Evolutionary conservation across 1,140 invertebrate genomes (phyloP).

Genomic region (Grapholita molesta): DNA sequence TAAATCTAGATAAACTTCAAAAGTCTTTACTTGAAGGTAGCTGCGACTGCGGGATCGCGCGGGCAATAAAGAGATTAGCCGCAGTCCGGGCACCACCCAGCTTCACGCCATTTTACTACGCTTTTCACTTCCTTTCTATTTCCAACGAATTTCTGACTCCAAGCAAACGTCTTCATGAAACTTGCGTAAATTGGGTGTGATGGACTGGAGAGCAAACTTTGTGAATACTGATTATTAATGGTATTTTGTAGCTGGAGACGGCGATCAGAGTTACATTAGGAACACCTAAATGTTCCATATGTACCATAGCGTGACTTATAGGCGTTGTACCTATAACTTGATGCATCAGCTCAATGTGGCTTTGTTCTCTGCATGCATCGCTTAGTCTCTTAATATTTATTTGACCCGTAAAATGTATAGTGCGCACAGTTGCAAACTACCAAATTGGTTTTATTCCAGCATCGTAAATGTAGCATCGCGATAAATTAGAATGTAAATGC

Average conservation of each 20-base stretch:
- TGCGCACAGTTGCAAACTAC: not conserved
- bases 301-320: no score
- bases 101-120: slow-evolving; percentile 17
- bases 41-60: not conserved
- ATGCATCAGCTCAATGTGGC: no score
- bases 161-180: not conserved
- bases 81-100: not conserved
- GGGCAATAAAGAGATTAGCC: slow-evolving; percentile 23
- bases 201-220: not conserved
- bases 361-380: no score
- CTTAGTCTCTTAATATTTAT: no score
- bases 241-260: not conserved
- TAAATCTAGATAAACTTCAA: not conserved
- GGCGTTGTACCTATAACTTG: no score
- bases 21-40: not conserved
- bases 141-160: slow-evolving; percentile 7
- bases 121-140: slow-evolving; percentile 20
- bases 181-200: not conserved
- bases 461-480: not conserved
- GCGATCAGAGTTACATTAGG: not conserved
- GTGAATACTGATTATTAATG: not conserved
- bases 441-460: not conserved
- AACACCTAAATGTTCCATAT: no score
- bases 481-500: not conserved
- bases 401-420: no score